These are phyloP conservation scores for Troides helena DNA, from an alignment of 2,888 invertebrate genomes.

Conservation along the genomic window DNA sequence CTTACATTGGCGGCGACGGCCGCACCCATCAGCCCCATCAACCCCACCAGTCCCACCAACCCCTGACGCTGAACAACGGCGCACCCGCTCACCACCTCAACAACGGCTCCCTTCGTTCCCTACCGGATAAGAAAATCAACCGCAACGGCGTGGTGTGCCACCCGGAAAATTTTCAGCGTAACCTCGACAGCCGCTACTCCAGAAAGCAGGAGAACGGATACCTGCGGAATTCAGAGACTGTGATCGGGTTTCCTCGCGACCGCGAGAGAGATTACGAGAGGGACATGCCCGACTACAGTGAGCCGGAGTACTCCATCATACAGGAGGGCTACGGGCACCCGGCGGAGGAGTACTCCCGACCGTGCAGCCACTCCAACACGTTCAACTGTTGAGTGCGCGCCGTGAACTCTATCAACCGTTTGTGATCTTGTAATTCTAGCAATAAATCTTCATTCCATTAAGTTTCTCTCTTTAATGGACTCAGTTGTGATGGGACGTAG, in stretches of 20 bases:
- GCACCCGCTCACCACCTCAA: constrained; percentile 75
- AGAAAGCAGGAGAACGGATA: constrained; percentile 78
- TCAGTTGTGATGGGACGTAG: constrained; percentile 64
- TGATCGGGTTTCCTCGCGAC: constrained; percentile 65
- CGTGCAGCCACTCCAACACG: constrained; percentile 74
- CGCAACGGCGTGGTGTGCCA: constrained; percentile 71
- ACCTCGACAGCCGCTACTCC: constrained; percentile 73
- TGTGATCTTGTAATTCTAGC: constrained; percentile 81
- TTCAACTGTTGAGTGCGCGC: constrained; percentile 74
- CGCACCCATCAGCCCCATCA: constrained; percentile 78
- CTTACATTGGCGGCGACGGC: constrained; percentile 85
- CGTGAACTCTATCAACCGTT: constrained; percentile 60
- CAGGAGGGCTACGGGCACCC: constrained; percentile 64
- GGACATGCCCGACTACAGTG: constrained; percentile 63
- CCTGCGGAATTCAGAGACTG: constrained; percentile 70
- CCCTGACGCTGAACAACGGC: constrained; percentile 76
- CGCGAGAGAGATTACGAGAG: constrained; percentile 48
- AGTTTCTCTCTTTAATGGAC: constrained; percentile 65
- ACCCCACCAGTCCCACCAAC: constrained; percentile 65
- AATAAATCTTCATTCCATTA: constrained; percentile 81
- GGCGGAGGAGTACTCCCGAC: constrained; percentile 63
- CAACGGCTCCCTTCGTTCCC: constrained; percentile 75
- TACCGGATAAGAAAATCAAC: constrained; percentile 73
- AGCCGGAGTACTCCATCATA: constrained; percentile 77
- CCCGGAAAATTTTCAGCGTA: constrained; percentile 76